Evolutionary conservation across 1,140 invertebrate genomes (phyloP).

Genomic region (Zophobas atratus): DNA sequence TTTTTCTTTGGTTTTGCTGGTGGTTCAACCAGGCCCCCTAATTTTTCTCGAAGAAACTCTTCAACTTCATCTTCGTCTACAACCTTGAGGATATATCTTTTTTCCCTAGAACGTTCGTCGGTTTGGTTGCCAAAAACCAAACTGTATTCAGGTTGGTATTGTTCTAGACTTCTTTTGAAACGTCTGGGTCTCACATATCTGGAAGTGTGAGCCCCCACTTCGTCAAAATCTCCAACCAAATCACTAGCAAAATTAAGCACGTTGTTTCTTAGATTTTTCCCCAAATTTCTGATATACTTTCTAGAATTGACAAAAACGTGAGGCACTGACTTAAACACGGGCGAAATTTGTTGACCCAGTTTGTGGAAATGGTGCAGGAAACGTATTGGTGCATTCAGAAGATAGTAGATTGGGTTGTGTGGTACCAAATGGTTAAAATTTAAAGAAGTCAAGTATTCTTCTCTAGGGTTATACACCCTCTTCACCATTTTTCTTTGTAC

Average conservation of each 20-base stretch:
- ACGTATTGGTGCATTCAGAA: slow-evolving; percentile 51
- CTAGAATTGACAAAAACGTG: slow-evolving; percentile 45
- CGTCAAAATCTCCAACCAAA: slow-evolving; percentile 47
- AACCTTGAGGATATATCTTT: slow-evolving; percentile 34
- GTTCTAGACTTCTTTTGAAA: slow-evolving; percentile 15
- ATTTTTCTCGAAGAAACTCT: slow-evolving; percentile 32
- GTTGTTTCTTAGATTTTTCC: slow-evolving; percentile 46
- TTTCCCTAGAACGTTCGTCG: neutral
- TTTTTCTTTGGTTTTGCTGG: slow-evolving; percentile 32
- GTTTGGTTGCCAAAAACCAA: slow-evolving; percentile 21
- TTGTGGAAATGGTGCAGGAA: slow-evolving; percentile 51
- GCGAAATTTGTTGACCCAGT: slow-evolving; percentile 50
- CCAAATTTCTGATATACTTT: slow-evolving; percentile 48
- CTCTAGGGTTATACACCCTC: slow-evolving; percentile 1
- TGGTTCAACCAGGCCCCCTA: slow-evolving; percentile 51
- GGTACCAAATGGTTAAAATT: slow-evolving; percentile 49
- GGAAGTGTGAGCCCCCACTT: neutral
- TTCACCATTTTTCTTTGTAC: neutral
- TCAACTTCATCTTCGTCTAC: slow-evolving; percentile 47
- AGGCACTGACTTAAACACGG: slow-evolving; percentile 50
- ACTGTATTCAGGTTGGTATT: slow-evolving; percentile 32
- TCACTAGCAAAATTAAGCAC: slow-evolving; percentile 48
- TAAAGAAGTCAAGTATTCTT: slow-evolving; percentile 20
- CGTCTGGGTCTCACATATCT: slow-evolving; percentile 14
- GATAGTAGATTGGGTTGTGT: slow-evolving; percentile 50